These are phyloP conservation scores for Chlorodrepanis virens DNA, from an alignment of 2,113 vertebrate species.

Conservation along the genomic window DNA sequence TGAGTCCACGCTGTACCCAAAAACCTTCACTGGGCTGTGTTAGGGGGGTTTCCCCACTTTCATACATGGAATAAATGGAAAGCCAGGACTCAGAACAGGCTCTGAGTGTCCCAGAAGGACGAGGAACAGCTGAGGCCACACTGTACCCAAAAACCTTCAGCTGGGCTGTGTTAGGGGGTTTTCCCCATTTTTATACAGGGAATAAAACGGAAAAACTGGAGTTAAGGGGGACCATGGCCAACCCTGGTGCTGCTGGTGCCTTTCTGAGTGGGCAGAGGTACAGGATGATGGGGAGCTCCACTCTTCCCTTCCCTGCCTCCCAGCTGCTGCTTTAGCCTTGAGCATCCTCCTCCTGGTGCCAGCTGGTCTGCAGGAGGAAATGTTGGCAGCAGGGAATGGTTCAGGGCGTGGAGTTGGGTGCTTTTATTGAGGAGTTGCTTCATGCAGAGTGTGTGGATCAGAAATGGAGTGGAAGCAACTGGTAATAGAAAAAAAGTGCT, in stretches of 20 bases:
- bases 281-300: neutral
- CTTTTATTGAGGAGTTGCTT: neutral
- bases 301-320: neutral
- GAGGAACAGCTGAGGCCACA: too few species aligned
- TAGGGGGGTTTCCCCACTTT: too few species aligned
- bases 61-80: too few species aligned
- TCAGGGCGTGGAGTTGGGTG: neutral
- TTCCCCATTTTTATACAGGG: accelerated
- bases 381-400: neutral
- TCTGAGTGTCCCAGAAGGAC: accelerated
- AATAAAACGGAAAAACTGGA: neutral
- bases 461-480: neutral
- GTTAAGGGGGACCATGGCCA: neutral
- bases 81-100: neutral
- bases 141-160: accelerated
- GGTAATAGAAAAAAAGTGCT: neutral
- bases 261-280: neutral
- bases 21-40: too few species aligned
- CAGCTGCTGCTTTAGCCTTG: neutral
- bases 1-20: too few species aligned
- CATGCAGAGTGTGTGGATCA: accelerated
- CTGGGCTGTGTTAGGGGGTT: neutral
- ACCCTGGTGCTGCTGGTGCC: neutral
- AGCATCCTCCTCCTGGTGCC: neutral
- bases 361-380: neutral